phyloP scores from a whole-genome alignment of 2,797 vertebrate genomes.

The Aotus griseimembra region DNA sequence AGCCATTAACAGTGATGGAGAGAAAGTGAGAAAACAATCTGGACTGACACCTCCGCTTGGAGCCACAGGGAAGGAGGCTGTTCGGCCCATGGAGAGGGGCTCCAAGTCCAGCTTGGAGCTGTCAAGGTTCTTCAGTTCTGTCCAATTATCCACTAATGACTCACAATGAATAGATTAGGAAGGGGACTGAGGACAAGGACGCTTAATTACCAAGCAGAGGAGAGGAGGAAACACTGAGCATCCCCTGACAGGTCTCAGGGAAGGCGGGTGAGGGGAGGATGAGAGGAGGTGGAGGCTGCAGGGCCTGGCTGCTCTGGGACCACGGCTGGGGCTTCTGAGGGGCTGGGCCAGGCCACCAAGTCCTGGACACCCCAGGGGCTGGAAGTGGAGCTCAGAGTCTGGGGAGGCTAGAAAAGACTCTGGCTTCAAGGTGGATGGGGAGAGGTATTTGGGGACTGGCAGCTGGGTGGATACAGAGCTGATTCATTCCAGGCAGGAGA shows the following conservation, averaged over 20 bases:
- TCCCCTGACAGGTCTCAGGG: not conserved
- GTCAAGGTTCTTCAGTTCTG: slow-evolving; percentile 54
- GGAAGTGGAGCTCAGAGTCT: not conserved
- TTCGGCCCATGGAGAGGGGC: not conserved
- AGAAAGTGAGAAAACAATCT: not conserved
- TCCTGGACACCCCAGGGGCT: too few relatives aligned
- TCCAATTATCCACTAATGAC: slow-evolving; percentile 73
- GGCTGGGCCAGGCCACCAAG: fast-evolving
- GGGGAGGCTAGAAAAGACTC: not conserved
- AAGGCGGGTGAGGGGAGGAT: fast-evolving
- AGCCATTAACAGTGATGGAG: not conserved
- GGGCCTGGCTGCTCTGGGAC: not conserved
- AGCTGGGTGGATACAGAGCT: not conserved
- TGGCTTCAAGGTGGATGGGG: not conserved
- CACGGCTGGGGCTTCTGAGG: not conserved
- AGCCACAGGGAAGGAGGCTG: not conserved
- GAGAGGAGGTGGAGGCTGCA: not conserved
- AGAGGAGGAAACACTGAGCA: slow-evolving; percentile 14
- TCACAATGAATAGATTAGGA: slow-evolving; percentile 73
- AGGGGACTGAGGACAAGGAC: slow-evolving; percentile 65
- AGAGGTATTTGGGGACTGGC: not conserved
- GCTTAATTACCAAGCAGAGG: slow-evolving; percentile 50
- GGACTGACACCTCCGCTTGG: not conserved
- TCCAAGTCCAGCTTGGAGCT: slow-evolving; percentile 32
- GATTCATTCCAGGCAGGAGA: not conserved